Conservation (phyloP, 2,888 invertebrate species). For the Onthophagus sagittarius region DNA sequence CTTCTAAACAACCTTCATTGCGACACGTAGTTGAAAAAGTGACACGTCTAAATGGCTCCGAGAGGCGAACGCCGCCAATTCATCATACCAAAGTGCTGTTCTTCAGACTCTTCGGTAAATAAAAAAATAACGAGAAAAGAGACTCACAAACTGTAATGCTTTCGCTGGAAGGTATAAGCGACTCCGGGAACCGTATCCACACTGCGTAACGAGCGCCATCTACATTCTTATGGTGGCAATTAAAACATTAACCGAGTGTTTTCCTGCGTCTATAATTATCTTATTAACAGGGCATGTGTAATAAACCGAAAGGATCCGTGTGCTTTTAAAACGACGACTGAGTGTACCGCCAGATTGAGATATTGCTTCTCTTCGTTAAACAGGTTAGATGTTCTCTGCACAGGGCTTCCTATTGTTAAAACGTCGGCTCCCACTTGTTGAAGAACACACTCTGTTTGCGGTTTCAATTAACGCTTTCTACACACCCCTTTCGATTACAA, state of each 20-base stretch:
- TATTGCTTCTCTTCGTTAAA: slow-evolving; percentile 3
- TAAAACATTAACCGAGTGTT: slow-evolving; percentile 12
- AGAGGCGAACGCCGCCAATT: slow-evolving; percentile 9
- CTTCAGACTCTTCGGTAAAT: too few relatives aligned
- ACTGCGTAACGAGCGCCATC: slow-evolving; percentile 1
- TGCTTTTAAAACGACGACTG: neutral
- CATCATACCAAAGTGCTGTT: neutral
- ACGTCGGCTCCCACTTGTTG: slow-evolving; percentile 1
- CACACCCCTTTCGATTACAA: neutral
- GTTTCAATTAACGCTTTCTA: neutral
- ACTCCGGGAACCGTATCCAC: slow-evolving; percentile 9
- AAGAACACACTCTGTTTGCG: neutral
- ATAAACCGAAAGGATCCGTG: neutral
- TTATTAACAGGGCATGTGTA: slow-evolving; percentile 11
- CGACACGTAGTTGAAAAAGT: slow-evolving; percentile 3
- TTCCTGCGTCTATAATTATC: slow-evolving; percentile 11
- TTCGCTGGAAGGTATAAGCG: slow-evolving; percentile 10
- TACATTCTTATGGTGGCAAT: slow-evolving; percentile 11
- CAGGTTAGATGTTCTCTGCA: neutral
- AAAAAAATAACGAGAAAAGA: neutral
- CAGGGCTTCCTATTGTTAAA: slow-evolving; percentile 1
- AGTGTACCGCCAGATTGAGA: neutral
- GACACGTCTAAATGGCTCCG: neutral
- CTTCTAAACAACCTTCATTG: neutral
- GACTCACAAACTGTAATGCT: neutral